A percentile compares a stretch with the other conserved stretches of the same genome.
Evolutionary conservation across 2,113 vertebrate species (phyloP).

Genomic region (Eolophus roseicapilla): DNA sequence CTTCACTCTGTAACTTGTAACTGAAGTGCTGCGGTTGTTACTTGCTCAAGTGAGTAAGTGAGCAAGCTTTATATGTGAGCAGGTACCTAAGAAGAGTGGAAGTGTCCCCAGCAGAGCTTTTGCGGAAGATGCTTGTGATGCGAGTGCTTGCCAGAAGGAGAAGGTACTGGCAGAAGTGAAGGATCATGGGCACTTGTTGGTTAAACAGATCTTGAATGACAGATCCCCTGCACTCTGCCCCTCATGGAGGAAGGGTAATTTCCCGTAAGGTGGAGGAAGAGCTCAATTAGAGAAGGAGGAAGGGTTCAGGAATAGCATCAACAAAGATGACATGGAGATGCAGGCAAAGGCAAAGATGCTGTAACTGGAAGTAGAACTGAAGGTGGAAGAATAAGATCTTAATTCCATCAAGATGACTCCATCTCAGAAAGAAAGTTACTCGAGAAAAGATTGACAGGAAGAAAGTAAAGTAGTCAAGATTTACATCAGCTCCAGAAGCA

Average conservation of each 20-base stretch:
- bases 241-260: neutral
- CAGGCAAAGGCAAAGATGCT: neutral
- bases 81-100: neutral
- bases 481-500: neutral
- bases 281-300: accelerated
- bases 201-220: neutral
- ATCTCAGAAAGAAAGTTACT: neutral
- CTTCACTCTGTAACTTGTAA: neutral
- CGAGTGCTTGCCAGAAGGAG: neutral
- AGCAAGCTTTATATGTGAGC: neutral
- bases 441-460: neutral
- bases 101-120: neutral
- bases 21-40: neutral
- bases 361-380: neutral
- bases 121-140: neutral
- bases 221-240: neutral
- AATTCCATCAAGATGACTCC: neutral
- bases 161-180: neutral
- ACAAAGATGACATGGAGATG: neutral
- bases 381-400: neutral
- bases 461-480: neutral
- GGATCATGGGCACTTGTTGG: neutral
- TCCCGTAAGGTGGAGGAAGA: neutral
- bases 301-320: neutral
- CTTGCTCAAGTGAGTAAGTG: neutral